Conservation (phyloP, 64 coral and sea anemone species). For the Hydrozoanthus tunicans region DNA sequence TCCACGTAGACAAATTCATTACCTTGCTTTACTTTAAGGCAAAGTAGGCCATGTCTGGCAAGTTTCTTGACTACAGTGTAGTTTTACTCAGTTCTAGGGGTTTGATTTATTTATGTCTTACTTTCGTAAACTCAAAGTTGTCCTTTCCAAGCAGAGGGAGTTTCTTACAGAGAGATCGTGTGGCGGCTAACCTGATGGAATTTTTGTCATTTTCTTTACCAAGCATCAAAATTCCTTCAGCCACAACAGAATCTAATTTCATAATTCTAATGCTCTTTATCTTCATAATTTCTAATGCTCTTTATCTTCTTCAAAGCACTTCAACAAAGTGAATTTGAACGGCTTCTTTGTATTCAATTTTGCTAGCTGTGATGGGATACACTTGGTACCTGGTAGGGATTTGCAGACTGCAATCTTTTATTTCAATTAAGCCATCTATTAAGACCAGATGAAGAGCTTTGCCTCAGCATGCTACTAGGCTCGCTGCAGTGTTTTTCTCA, state of each 20-base stretch:
- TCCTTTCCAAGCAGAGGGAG: background rate
- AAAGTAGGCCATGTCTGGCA: background rate
- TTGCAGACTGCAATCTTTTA: background rate
- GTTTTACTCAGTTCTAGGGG: background rate
- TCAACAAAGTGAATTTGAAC: background rate
- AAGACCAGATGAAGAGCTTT: background rate
- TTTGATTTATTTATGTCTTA: background rate
- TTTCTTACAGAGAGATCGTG: too few species aligned
- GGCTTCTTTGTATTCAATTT: background rate
- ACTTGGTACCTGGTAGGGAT: slow-evolving; percentile 7
- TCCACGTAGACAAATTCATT: background rate
- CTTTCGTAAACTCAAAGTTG: background rate
- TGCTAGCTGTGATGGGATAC: background rate
- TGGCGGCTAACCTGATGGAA: too few species aligned
- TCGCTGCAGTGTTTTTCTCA: background rate
- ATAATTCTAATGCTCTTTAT: background rate
- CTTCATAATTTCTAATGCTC: background rate
- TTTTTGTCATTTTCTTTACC: too few species aligned
- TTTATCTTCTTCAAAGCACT: slow-evolving; percentile 14
- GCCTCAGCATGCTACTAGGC: background rate
- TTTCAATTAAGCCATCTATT: background rate
- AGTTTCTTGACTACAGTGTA: background rate
- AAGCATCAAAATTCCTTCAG: too few species aligned
- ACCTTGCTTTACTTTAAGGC: background rate
- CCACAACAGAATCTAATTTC: too few species aligned